Percentiles rank a stretch among this genome's conserved stretches.
Evolutionary conservation across 2,113 vertebrate species (phyloP).

Genomic region (Rattus rattus): DNA sequence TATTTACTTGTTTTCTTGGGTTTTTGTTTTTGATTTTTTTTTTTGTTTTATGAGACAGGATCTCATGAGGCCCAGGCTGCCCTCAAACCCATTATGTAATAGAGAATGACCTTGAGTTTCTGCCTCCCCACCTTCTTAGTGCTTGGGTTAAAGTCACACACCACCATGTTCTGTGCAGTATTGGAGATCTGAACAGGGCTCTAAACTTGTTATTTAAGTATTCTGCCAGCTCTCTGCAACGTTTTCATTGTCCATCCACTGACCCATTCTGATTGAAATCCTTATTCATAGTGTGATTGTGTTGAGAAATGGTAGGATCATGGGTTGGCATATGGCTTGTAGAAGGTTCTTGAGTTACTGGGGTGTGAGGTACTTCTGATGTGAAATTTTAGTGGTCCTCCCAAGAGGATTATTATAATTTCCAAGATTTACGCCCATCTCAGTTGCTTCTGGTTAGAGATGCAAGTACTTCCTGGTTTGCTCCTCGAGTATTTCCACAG

Average conservation of each 20-base stretch:
- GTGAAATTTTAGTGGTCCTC: not conserved
- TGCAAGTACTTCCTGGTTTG: not conserved
- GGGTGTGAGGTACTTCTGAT: not conserved
- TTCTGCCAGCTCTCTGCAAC: too few relatives aligned
- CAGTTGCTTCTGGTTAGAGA: not conserved
- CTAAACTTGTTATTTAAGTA: not conserved
- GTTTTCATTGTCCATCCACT: not conserved
- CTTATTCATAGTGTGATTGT: not conserved
- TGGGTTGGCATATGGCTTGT: not conserved
- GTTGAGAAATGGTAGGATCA: not conserved
- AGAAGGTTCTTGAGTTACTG: not conserved
- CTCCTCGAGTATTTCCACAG: not conserved
- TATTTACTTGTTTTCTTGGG: not conserved
- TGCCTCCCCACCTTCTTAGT: not conserved
- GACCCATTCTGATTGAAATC: not conserved
- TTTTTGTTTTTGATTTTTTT: not conserved
- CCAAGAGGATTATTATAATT: not conserved
- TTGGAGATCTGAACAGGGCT: not conserved
- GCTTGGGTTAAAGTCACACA: not conserved
- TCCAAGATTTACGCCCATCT: not conserved
- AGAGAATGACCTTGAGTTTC: not conserved
- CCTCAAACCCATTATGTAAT: too few relatives aligned
- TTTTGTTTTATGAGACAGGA: not conserved
- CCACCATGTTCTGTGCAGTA: not conserved
- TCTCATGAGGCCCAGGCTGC: not conserved